phyloP scores from a whole-genome alignment of 2,888 invertebrate species.

The Neuroscelio doddi region DNA sequence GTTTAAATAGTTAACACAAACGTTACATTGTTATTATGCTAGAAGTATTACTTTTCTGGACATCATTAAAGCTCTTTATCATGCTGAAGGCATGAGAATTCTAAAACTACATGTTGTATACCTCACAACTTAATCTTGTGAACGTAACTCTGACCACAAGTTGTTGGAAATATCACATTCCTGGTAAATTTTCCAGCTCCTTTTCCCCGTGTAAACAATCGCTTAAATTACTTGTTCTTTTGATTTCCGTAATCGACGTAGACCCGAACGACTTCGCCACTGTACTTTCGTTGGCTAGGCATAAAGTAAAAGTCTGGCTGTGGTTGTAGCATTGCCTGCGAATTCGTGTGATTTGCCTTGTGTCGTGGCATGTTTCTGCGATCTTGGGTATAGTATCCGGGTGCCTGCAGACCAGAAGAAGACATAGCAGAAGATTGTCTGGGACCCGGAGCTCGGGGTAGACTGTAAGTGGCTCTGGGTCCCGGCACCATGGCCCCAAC shows the following conservation, averaged over 20 bases:
- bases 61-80: too few relatives aligned
- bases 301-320: slow-evolving; percentile 95
- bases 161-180: too few relatives aligned
- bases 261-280: slow-evolving; percentile 90
- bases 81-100: background rate
- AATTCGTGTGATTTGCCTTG: slow-evolving; percentile 51
- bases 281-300: slow-evolving; percentile 94
- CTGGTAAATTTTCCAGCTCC: too few relatives aligned
- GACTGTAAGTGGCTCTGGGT: slow-evolving; percentile 81
- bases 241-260: slow-evolving; percentile 87
- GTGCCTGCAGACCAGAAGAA: slow-evolving; percentile 67
- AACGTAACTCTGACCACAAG: too few relatives aligned
- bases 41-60: too few relatives aligned
- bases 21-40: too few relatives aligned
- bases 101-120: too few relatives aligned
- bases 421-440: slow-evolving; percentile 63
- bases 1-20: too few relatives aligned
- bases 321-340: slow-evolving; percentile 65
- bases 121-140: too few relatives aligned
- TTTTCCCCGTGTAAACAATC: too few relatives aligned
- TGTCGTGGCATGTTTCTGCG: slow-evolving; percentile 70
- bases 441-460: slow-evolving; percentile 80
- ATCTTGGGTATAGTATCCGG: slow-evolving; percentile 75
- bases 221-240: slow-evolving; percentile 45
- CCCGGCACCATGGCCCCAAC: slow-evolving; percentile 55